These are phyloP conservation scores for Coregonus clupeaformis DNA, from an alignment of 2,113 vertebrate genomes.

Conservation along the genomic window DNA sequence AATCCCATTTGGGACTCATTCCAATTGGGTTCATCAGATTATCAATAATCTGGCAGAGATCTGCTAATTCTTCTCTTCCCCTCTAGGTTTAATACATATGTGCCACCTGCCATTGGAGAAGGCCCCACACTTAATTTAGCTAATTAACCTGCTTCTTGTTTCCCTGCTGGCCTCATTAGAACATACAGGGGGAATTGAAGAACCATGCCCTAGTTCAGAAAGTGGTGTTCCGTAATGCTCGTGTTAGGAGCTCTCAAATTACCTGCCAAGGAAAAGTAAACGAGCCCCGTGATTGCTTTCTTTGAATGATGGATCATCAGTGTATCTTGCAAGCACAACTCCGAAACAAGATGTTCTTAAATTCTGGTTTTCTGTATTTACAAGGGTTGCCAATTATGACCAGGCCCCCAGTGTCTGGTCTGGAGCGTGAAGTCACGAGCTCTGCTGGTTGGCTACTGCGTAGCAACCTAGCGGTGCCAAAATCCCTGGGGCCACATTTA, in stretches of 20 bases:
- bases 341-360: too few species aligned
- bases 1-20: conserved; percentile 1
- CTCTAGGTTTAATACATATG: conserved; percentile 47
- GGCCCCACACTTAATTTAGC: conserved; percentile 19
- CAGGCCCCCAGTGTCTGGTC: too few species aligned
- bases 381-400: too few species aligned
- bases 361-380: too few species aligned
- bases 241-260: too few species aligned
- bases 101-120: conserved; percentile 31
- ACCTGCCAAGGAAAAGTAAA: background rate
- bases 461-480: too few species aligned
- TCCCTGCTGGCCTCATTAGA: conserved; percentile 51
- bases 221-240: conserved; percentile 22
- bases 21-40: background rate
- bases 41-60: too few species aligned
- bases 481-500: too few species aligned
- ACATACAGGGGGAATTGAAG: conserved; percentile 45
- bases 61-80: conserved; percentile 16
- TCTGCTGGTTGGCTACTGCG: too few species aligned
- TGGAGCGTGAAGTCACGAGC: too few species aligned
- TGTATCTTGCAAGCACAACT: background rate
- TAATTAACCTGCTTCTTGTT: conserved; percentile 56
- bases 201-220: conserved; percentile 46
- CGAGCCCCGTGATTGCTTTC: background rate
- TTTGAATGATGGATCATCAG: background rate